Evolutionary conservation across 1,140 invertebrate species (phyloP).

Genomic region (Atta cephalotes): DNA sequence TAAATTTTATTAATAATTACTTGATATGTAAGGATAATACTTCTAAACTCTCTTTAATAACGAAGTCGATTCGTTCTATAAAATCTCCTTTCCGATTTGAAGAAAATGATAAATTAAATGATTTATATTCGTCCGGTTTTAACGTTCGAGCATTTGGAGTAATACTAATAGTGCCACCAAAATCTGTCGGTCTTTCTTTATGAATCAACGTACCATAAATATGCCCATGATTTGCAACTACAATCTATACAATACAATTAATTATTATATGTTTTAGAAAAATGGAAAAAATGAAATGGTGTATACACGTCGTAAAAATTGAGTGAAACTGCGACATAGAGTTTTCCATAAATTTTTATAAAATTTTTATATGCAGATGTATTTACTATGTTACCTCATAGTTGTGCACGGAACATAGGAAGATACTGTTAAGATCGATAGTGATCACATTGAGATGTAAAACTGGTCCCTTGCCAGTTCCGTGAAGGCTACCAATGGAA

Average conservation of each 20-base stretch:
- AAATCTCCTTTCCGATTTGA: constrained; percentile 79
- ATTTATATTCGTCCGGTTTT: constrained; percentile 71
- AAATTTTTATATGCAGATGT: neutral
- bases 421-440: constrained; percentile 77
- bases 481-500: constrained; percentile 69
- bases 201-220: constrained; percentile 77
- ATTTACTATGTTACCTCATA: constrained; percentile 77
- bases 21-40: constrained; percentile 77
- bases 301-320: neutral
- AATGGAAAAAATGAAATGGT: neutral
- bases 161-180: constrained; percentile 74
- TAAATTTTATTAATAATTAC: constrained; percentile 62
- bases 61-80: constrained; percentile 79
- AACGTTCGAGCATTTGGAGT: constrained; percentile 68
- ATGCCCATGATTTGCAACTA: constrained; percentile 76
- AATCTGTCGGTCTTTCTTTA: constrained; percentile 68
- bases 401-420: constrained; percentile 76
- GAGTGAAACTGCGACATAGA: neutral
- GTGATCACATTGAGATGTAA: constrained; percentile 80
- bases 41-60: constrained; percentile 79
- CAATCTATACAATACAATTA: constrained; percentile 69
- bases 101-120: constrained; percentile 77
- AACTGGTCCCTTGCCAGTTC: constrained; percentile 79
- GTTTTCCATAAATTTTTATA: neutral
- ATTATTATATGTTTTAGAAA: neutral